Evolutionary conservation across 2,797 vertebrate species (phyloP).

Genomic region (Protosalanx chinensis): DNA sequence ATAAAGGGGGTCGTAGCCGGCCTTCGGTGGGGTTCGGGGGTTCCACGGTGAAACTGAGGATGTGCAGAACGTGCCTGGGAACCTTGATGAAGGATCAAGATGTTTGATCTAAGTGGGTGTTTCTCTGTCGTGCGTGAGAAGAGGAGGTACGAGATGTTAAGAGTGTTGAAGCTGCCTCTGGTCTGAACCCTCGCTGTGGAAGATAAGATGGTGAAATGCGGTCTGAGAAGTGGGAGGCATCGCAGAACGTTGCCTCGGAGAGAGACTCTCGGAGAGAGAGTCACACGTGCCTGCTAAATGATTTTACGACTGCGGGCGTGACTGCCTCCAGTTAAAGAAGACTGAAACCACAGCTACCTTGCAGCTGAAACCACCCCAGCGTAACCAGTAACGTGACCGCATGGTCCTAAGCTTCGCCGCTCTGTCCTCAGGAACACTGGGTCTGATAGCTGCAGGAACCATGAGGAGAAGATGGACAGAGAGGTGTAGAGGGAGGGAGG

Average conservation of each 20-base stretch:
- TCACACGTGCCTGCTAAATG: slow-evolving; percentile 46
- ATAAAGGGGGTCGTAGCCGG: no score
- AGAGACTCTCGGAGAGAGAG: slow-evolving; percentile 51
- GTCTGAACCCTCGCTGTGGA: not conserved
- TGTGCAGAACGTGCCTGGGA: not conserved
- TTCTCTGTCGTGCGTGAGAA: not conserved
- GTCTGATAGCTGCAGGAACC: slow-evolving; percentile 68
- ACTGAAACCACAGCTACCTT: slow-evolving; percentile 54
- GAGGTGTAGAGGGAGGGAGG: not conserved
- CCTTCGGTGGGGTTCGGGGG: no score
- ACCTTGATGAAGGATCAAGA: not conserved
- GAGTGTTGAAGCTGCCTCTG: not conserved
- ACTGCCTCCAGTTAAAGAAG: slow-evolving; percentile 6
- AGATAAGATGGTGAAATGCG: slow-evolving; percentile 34
- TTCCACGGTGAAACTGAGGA: not conserved
- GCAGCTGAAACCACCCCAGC: slow-evolving; percentile 46
- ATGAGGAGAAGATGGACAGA: slow-evolving; percentile 43
- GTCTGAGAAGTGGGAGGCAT: slow-evolving; percentile 33
- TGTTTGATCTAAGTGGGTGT: not conserved
- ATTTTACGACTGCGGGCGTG: slow-evolving; percentile 22
- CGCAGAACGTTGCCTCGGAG: no score
- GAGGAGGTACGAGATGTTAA: not conserved
- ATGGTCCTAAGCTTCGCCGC: no score
- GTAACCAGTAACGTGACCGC: no score
- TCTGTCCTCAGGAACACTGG: slow-evolving; percentile 69